Conservation (phyloP, 2,113 vertebrate genomes). For the Oenanthe oenanthe region DNA sequence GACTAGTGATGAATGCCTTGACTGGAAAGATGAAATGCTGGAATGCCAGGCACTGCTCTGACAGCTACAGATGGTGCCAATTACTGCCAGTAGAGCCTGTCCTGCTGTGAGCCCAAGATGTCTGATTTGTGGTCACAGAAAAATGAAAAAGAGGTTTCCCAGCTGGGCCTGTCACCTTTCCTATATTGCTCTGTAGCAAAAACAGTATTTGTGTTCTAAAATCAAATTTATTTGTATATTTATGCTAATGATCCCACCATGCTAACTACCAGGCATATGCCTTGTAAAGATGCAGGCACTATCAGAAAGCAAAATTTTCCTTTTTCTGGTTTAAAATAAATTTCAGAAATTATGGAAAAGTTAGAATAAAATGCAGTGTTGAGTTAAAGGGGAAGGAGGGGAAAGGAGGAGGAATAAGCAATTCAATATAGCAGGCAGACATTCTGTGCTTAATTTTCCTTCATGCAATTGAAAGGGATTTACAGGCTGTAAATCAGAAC, state of each 20-base stretch:
- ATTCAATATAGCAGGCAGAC: slow-evolving; percentile 17
- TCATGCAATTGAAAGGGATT: slow-evolving; percentile 46
- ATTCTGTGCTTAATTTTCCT: slow-evolving; percentile 56
- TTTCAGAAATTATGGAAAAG: slow-evolving; percentile 3
- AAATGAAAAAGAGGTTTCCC: slow-evolving; percentile 80
- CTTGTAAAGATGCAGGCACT: slow-evolving; percentile 28
- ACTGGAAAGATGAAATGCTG: slow-evolving; percentile 83
- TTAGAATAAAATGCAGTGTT: slow-evolving; percentile 9
- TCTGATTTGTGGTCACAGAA: slow-evolving; percentile 82
- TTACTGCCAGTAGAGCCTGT: slow-evolving; percentile 84
- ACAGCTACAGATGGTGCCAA: slow-evolving; percentile 91
- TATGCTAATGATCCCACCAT: slow-evolving; percentile 47
- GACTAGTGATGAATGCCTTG: slow-evolving; percentile 83
- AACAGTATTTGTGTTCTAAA: slow-evolving; percentile 71
- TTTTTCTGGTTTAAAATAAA: slow-evolving; percentile 43
- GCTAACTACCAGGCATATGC: slow-evolving; percentile 52
- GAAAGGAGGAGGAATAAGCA: slow-evolving; percentile 10
- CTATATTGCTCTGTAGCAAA: slow-evolving; percentile 66
- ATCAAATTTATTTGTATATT: slow-evolving; percentile 59
- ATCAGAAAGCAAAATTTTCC: not conserved
- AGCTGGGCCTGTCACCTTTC: slow-evolving; percentile 81
- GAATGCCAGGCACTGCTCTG: slow-evolving; percentile 81
- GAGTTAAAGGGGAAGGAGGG: not conserved
- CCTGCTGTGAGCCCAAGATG: slow-evolving; percentile 81
- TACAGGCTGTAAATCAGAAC: slow-evolving; percentile 48